Evolutionary conservation across 2,797 vertebrate species (phyloP).

Genomic region (Mormyrops boulengeri): DNA sequence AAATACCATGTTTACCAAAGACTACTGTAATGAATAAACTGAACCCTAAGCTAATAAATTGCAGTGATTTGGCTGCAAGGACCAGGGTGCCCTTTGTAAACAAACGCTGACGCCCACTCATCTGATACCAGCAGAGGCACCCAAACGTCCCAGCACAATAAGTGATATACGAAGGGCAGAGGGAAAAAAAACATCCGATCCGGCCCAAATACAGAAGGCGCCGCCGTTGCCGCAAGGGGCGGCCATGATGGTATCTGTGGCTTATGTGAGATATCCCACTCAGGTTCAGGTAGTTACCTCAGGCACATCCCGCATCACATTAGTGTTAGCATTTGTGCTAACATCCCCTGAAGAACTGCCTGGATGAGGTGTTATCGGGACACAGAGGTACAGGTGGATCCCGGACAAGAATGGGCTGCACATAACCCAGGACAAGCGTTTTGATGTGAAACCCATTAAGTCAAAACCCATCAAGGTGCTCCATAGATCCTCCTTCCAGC

Average conservation of each 20-base stretch:
- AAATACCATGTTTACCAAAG: neutral
- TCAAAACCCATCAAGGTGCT: neutral
- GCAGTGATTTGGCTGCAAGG: neutral
- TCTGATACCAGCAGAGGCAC: neutral
- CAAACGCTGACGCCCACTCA: neutral
- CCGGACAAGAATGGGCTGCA: too few relatives aligned
- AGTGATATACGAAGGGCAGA: neutral
- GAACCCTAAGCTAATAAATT: neutral
- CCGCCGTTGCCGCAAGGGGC: neutral
- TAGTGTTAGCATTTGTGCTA: neutral
- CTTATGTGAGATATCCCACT: neutral
- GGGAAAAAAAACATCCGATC: neutral
- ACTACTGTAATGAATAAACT: neutral
- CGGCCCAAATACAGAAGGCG: neutral
- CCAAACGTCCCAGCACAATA: neutral
- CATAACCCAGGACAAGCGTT: neutral
- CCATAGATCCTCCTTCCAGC: neutral
- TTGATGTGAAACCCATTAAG: neutral
- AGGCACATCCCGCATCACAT: neutral
- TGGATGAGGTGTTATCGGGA: neutral
- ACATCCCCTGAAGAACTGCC: neutral
- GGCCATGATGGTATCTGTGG: neutral
- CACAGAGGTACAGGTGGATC: neutral
- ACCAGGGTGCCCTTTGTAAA: neutral
- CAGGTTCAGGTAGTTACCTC: neutral